phyloP scores from a whole-genome alignment of 2,113 vertebrate genomes.

The Heteronetta atricapilla region DNA sequence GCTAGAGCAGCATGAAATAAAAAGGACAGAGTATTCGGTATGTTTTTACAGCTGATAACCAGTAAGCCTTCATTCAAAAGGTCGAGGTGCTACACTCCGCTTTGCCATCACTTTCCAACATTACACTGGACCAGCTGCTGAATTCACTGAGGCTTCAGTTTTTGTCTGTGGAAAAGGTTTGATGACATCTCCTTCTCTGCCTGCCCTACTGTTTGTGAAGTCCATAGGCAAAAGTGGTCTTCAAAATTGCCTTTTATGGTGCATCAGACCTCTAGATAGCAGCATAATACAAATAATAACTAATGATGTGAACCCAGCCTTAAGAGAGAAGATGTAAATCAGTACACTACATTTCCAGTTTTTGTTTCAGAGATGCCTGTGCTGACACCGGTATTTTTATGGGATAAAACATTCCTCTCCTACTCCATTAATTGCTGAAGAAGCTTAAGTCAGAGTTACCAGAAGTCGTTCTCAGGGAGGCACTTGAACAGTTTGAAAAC shows the following conservation, averaged over 20 bases:
- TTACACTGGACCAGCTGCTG: background rate
- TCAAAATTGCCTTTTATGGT: background rate
- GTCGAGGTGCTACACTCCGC: background rate
- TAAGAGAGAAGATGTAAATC: background rate
- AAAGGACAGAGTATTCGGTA: background rate
- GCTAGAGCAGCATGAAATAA: background rate
- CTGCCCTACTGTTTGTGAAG: background rate
- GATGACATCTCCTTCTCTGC: background rate
- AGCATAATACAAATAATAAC: constrained; percentile 49
- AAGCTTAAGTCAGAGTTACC: background rate
- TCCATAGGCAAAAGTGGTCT: background rate
- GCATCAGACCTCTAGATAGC: constrained; percentile 38
- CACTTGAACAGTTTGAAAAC: background rate
- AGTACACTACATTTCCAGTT: background rate
- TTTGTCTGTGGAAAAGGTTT: background rate
- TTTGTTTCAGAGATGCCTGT: background rate
- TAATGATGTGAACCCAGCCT: background rate
- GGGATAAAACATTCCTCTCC: background rate
- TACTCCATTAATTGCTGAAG: background rate
- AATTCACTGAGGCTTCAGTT: background rate
- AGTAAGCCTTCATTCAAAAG: background rate
- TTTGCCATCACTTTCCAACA: background rate
- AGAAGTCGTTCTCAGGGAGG: background rate
- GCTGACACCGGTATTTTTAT: background rate
- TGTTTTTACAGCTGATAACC: background rate